phyloP scores from a whole-genome alignment of 2,113 vertebrate species.

The Phaethon lepturus region DNA sequence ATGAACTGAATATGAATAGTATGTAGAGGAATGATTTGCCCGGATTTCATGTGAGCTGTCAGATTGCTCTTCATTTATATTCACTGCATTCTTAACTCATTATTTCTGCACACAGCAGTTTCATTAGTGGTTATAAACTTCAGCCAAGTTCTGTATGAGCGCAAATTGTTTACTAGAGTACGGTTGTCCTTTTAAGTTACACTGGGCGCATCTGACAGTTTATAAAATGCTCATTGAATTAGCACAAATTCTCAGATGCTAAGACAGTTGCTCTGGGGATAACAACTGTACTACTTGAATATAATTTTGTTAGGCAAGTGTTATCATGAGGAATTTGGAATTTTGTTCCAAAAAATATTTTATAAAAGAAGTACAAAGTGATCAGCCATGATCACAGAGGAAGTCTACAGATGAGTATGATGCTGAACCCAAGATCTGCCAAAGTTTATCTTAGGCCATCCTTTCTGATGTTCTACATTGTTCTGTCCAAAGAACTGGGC shows the following conservation, averaged over 20 bases:
- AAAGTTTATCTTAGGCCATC: not conserved
- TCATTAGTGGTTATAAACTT: not conserved
- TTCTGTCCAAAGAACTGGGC: not conserved
- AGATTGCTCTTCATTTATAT: not conserved
- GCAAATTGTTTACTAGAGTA: not conserved
- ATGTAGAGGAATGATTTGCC: not conserved
- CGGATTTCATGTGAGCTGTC: not conserved
- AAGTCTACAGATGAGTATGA: rapidly evolving
- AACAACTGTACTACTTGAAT: not conserved
- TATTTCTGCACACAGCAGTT: not conserved
- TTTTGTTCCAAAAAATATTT: not conserved
- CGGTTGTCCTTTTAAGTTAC: not conserved
- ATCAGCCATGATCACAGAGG: not conserved
- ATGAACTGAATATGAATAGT: not conserved
- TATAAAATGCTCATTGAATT: not conserved
- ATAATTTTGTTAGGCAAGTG: not conserved
- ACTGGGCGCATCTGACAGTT: not conserved
- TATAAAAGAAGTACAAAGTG: not conserved
- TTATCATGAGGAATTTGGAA: not conserved
- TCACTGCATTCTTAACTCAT: not conserved
- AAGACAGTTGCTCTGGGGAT: not conserved
- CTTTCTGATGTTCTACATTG: not conserved
- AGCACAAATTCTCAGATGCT: not conserved
- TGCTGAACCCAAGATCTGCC: not conserved
- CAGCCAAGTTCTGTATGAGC: not conserved